Conservation (phyloP, 2,888 invertebrate genomes). For the Aproaerema taeniolella region DNA sequence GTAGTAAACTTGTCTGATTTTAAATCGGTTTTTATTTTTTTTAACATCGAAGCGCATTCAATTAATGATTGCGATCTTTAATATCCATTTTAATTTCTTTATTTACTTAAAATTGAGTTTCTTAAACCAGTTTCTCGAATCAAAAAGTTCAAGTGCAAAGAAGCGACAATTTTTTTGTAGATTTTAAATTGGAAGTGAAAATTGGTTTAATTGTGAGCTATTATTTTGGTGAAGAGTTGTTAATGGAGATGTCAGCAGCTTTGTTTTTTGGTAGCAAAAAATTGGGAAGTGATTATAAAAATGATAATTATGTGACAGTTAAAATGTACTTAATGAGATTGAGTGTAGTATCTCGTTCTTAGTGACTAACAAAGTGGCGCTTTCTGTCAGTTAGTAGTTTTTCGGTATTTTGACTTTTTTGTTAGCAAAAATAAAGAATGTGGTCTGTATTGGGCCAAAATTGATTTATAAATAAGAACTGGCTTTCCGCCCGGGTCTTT, state of each 20-base stretch:
- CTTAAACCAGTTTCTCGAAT: constrained; percentile 18
- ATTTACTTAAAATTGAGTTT: constrained; percentile 30
- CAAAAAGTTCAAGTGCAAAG: constrained; percentile 34
- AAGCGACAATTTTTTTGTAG: constrained; percentile 26
- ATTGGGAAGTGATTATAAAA: too few relatives aligned
- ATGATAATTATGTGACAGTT: too few relatives aligned
- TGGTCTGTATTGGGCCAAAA: too few relatives aligned
- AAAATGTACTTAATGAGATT: too few relatives aligned
- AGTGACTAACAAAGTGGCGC: too few relatives aligned
- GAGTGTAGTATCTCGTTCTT: too few relatives aligned
- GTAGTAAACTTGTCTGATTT: constrained; percentile 17
- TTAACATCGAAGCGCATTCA: constrained; percentile 26
- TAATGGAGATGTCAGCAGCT: constrained; percentile 5
- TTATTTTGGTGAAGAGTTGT: constrained; percentile 30
- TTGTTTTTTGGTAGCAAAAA: background rate
- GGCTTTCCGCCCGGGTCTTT: too few relatives aligned
- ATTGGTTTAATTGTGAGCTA: constrained; percentile 43
- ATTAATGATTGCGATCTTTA: constrained; percentile 60
- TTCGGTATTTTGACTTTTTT: too few relatives aligned
- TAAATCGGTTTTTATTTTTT: constrained; percentile 20
- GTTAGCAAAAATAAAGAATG: too few relatives aligned
- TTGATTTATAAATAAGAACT: too few relatives aligned
- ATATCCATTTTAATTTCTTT: constrained; percentile 41
- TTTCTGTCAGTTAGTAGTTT: too few relatives aligned
- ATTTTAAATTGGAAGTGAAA: constrained; percentile 25